Evolutionary conservation across 2,113 vertebrate species (phyloP), one percentile per base, ranked within the genome.

Genomic region (Trematomus loennbergii): DNA sequence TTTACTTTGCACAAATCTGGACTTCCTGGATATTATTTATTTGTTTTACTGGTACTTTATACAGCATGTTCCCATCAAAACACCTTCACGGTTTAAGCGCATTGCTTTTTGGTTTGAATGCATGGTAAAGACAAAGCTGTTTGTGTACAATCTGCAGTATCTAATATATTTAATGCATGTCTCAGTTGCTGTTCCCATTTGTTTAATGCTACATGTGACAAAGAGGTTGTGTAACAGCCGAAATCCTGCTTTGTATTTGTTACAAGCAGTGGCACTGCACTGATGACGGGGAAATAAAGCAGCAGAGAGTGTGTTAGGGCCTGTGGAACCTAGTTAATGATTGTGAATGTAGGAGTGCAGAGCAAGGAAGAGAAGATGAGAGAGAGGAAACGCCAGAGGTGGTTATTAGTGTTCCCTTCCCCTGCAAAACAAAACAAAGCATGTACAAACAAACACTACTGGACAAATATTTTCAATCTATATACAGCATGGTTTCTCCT

Each of bases 301-400:
- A 71, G 15, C 75, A 36, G 2, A 4, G 45, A 64, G 55, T 22
- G 63, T 6, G 4, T 52, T 49, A 10, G 69, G 12, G 58, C 59
- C 40, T 9, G 48, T n/a, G 59, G 60, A 65, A 53, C 40, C 3
- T 20, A 72, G 60, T 59, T 74, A 83, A 74, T 74, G 54, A 80
- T 80, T 80, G 72, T 59, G 36, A 74, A 49, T 76, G 72, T 58
- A 43, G 15, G 40, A 76, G 78, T 1, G 57, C 12, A 50, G 60
- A 11, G 76, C 20, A 50, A 72, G 36, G 55, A 62, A 58, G 43
- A 43, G 66, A 72, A 40, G 62, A 63, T 43, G 65, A 81, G 77
- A 64, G 61, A 43, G 66, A 88, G 83, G 87, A 83, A 86, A 78
- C 52, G 80, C 80, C 80, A 13, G 60, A 77, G 76, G 76, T 83